Conservation (phyloP, 2,888 invertebrate species). For the Epistrophella euchroma region DNA sequence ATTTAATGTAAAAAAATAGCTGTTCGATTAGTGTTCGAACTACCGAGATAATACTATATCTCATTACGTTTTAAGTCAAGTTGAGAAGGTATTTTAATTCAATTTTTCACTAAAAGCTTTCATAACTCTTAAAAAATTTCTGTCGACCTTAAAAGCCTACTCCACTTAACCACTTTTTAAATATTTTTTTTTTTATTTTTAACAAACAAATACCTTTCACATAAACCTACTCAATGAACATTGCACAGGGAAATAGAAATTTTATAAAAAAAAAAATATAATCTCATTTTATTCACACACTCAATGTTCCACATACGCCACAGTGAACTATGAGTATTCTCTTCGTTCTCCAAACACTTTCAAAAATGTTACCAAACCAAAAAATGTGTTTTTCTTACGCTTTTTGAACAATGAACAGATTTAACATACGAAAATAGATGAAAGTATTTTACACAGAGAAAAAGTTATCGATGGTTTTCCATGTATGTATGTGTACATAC, state of each 20-base stretch:
- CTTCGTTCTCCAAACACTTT: conserved; percentile 54
- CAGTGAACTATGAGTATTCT: conserved; percentile 22
- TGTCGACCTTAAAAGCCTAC: not conserved
- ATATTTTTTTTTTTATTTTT: conserved; percentile 2
- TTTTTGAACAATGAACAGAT: conserved; percentile 54
- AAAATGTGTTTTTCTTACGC: conserved; percentile 27
- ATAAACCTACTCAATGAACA: not conserved
- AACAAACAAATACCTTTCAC: conserved; percentile 25
- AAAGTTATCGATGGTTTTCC: conserved; percentile 50
- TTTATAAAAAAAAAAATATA: not conserved
- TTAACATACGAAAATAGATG: conserved; percentile 42
- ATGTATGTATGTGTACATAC: too few relatives aligned
- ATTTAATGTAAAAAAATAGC: too few relatives aligned
- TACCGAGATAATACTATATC: too few relatives aligned
- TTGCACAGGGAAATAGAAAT: conserved; percentile 38
- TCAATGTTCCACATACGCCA: conserved; percentile 68
- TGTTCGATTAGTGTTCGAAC: too few relatives aligned
- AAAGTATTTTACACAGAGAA: conserved; percentile 48
- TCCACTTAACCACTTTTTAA: conserved; percentile 50
- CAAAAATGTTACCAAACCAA: conserved; percentile 57
- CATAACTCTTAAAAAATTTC: not conserved
- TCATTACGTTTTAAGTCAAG: too few relatives aligned
- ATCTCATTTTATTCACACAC: conserved; percentile 33
- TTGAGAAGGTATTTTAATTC: too few relatives aligned
- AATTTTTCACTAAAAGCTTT: not conserved